Evolutionary conservation across 2,113 vertebrate genomes (phyloP).

Genomic region (Grammomys surdaster): DNA sequence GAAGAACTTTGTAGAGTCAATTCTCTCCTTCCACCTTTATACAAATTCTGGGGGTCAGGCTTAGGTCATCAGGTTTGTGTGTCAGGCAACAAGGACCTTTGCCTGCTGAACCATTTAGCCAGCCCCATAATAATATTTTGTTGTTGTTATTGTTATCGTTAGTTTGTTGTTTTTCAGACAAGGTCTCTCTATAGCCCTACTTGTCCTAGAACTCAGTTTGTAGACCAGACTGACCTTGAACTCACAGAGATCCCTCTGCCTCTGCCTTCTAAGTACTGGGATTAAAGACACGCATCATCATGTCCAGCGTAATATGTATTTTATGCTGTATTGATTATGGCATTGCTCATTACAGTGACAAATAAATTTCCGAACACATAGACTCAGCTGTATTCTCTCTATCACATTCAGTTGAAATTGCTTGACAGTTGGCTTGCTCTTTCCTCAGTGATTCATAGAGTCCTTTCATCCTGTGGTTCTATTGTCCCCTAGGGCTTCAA

Average conservation of each 20-base stretch:
- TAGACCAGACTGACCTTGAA: background rate
- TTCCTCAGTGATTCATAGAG: constrained; percentile 14
- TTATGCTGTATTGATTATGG: background rate
- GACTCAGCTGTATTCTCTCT: background rate
- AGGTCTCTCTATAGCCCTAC: background rate
- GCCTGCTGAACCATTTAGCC: background rate
- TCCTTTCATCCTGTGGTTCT: background rate
- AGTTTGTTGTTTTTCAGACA: background rate
- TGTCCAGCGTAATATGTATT: background rate
- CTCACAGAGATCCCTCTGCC: background rate
- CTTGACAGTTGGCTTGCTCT: background rate
- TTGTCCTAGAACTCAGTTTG: background rate
- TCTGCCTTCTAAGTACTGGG: background rate
- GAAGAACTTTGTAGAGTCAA: background rate
- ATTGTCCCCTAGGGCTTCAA: background rate
- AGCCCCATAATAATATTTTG: background rate
- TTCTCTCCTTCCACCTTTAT: background rate
- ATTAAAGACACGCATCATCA: background rate
- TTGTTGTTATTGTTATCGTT: background rate
- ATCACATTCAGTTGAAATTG: background rate
- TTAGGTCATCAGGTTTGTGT: background rate
- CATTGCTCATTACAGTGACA: background rate
- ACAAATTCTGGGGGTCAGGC: background rate
- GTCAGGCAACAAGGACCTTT: background rate
- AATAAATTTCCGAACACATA: background rate